Evolutionary conservation across 2,888 invertebrate species (phyloP), one percentile per base, ranked within the genome.

Genomic region (Craniophora ligustri): DNA sequence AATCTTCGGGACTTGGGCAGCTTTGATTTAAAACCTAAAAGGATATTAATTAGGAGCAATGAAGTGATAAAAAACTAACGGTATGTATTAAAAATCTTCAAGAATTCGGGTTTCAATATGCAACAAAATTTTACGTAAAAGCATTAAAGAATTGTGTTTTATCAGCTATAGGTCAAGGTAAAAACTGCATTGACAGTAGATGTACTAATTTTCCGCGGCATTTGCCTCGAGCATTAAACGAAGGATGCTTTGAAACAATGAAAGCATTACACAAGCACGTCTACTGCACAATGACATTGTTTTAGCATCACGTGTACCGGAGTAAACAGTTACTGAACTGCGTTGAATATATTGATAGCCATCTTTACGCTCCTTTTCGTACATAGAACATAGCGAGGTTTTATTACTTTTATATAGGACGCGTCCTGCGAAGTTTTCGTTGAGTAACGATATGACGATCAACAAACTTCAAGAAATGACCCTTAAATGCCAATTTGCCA

Each of bases 211-310:
- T 49, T 57, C 57, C 60, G 44, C 57, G 48, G 48, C 59, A 46
- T 65, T 60, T 48, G 44, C 57, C 16, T 61, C 42, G 23, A 44
- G 35, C 45, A 59, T 42, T 53, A 53, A 67, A 68, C 54, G 72
- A 72, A 79, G 79, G 82, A 86, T 82, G 83, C 73, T 81, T 80
- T 72, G 78, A 78, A 86, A 88, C 89, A 88, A 88, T 88, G 84
- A 72, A 76, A 73, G 73, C 80, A 72, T 80, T 75, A 74, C 72
- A 76, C 74, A 72, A 73, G 63, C 67, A 69, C 73, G 54, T 72
- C 63, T 67, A 67, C 63, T 72, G 73, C 73, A 88, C 87, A 88
- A 87, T 87, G 83, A 82, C 83, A 84, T 87, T 88, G 88, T 87
- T 87, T 78, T 66, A 76, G 50, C 76, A 72, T 82, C 79, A 76